Evolutionary conservation across 2,888 invertebrate genomes (phyloP).

Genomic region (Leucania comma): DNA sequence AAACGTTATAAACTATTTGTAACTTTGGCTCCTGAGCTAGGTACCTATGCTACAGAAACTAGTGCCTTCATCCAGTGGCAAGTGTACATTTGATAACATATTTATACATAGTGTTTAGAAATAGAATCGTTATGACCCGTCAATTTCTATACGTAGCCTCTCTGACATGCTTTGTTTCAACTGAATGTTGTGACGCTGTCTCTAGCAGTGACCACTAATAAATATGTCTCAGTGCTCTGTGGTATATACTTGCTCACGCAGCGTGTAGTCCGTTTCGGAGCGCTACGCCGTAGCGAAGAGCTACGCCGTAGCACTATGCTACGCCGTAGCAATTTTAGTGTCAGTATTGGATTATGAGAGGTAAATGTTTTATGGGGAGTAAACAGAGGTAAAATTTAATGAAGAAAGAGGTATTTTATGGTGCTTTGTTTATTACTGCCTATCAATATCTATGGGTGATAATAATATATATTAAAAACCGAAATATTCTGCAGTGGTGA

Average conservation of each 20-base stretch:
- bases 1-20: too few relatives aligned
- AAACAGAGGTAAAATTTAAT: slow-evolving; percentile 41
- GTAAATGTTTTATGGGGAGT: slow-evolving; percentile 30
- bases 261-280: slow-evolving; percentile 33
- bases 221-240: background rate
- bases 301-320: slow-evolving; percentile 59
- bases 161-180: background rate
- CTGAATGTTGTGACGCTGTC: too few relatives aligned
- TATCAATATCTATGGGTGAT: too few relatives aligned
- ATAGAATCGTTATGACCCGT: background rate
- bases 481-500: too few relatives aligned
- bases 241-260: slow-evolving; percentile 50
- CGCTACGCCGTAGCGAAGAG: slow-evolving; percentile 57
- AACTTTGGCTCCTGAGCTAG: too few relatives aligned
- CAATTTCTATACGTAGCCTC: too few relatives aligned
- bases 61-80: too few relatives aligned
- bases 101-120: background rate
- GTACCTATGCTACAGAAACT: too few relatives aligned
- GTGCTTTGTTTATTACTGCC: background rate
- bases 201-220: too few relatives aligned
- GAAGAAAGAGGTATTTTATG: background rate
- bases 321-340: slow-evolving; percentile 62
- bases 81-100: too few relatives aligned
- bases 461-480: too few relatives aligned
- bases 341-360: slow-evolving; percentile 54